These are phyloP conservation scores for Amia ocellicauda DNA, from an alignment of 2,113 vertebrate genomes.

Conservation along the genomic window DNA sequence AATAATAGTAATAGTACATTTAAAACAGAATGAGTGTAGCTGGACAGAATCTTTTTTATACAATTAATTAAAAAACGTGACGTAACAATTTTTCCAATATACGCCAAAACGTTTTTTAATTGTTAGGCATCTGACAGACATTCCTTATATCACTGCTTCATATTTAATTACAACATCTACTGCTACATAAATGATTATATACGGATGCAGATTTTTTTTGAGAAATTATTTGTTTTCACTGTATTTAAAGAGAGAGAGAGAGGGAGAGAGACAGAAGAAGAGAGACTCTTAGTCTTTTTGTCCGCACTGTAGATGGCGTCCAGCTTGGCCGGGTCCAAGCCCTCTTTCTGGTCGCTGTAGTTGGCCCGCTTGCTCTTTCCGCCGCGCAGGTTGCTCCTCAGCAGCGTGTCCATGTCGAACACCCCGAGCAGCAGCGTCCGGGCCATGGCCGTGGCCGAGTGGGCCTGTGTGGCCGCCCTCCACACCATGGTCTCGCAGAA, in stretches of 20 bases:
- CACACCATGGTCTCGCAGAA: conserved; percentile 45
- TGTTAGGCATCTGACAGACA: too few relatives aligned
- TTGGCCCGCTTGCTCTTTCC: conserved; percentile 45
- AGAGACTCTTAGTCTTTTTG: conserved; percentile 22
- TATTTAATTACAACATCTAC: too few relatives aligned
- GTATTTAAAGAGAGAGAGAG: conserved; percentile 19
- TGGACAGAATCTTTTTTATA: too few relatives aligned
- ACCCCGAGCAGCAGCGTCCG: conserved; percentile 47
- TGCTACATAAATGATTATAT: too few relatives aligned
- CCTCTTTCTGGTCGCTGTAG: conserved; percentile 41
- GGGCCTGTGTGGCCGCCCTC: conserved; percentile 46
- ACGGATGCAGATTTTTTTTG: too few relatives aligned
- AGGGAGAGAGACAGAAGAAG: conserved; percentile 15
- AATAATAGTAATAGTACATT: conserved; percentile 16
- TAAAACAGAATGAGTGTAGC: too few relatives aligned
- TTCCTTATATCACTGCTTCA: too few relatives aligned
- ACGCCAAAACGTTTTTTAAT: too few relatives aligned
- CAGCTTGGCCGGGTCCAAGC: conserved; percentile 46
- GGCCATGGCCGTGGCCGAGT: conserved; percentile 48
- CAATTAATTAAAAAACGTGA: too few relatives aligned
- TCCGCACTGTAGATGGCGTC: conserved; percentile 51
- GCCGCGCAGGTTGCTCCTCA: conserved; percentile 51
- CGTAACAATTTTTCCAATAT: too few relatives aligned
- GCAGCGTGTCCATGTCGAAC: conserved; percentile 53
- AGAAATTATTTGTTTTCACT: too few relatives aligned